A percentile compares a stretch with the other conserved stretches of the same genome.
Evolutionary conservation across 2,113 vertebrate genomes (phyloP).

Genomic region (Misgurnus mizolepis): DNA sequence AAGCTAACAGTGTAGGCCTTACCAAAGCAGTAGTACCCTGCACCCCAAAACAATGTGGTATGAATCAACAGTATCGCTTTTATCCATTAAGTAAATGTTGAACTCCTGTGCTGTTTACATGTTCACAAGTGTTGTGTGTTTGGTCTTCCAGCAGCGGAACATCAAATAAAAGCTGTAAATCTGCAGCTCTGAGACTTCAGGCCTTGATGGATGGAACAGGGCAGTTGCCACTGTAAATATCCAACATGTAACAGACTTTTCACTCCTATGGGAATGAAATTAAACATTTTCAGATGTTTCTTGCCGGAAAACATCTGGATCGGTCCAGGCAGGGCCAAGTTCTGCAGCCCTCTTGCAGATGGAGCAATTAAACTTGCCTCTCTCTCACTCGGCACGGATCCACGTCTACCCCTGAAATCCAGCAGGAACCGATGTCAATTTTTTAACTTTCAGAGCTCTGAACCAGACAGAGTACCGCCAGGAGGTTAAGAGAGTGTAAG

Average conservation of each 20-base stretch:
- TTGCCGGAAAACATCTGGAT: conserved; percentile 67
- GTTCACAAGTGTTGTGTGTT: conserved; percentile 45
- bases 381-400: conserved; percentile 38
- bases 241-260: conserved; percentile 59
- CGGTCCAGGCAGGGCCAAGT: conserved; percentile 53
- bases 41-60: conserved; percentile 15
- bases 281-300: conserved; percentile 68
- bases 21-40: neutral
- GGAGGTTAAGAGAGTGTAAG: conserved; percentile 32
- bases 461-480: conserved; percentile 33
- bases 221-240: conserved; percentile 61
- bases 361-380: conserved; percentile 55
- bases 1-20: neutral
- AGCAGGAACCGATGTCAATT: conserved; percentile 34
- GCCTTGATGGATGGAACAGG: conserved; percentile 58
- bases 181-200: conserved; percentile 33
- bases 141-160: conserved; percentile 49
- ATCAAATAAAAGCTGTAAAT: conserved; percentile 52
- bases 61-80: conserved; percentile 20
- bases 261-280: conserved; percentile 62
- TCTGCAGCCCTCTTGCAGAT: conserved; percentile 50
- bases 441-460: conserved; percentile 37
- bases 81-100: conserved; percentile 28
- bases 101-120: conserved; percentile 37
- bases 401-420: conserved; percentile 38